Evolutionary conservation across 2,113 vertebrate species (phyloP).

Genomic region (Mesoclemmys tuberculata): DNA sequence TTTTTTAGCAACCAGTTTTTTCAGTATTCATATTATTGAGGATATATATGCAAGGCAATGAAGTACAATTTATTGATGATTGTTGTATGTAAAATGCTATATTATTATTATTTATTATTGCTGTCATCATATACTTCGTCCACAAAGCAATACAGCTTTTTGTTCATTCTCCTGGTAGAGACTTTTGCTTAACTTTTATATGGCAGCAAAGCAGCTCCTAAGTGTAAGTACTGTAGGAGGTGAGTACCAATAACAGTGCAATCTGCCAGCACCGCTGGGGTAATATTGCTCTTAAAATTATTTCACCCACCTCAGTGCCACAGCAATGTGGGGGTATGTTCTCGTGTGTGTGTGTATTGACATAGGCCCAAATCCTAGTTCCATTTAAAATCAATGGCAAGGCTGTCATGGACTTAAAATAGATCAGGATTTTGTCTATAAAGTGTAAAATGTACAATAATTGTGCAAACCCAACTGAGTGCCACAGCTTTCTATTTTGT

Average conservation of each 20-base stretch:
- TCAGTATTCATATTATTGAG: not conserved
- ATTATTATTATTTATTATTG: not conserved
- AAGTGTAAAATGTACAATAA: not conserved
- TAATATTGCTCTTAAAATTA: not conserved
- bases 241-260: not conserved
- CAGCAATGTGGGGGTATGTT: not conserved
- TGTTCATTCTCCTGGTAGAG: not conserved
- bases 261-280: not conserved
- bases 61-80: not conserved
- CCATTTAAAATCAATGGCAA: not conserved
- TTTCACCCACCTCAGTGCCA: not conserved
- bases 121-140: not conserved
- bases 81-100: not conserved
- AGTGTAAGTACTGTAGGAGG: not conserved
- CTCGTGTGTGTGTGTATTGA: fast-evolving
- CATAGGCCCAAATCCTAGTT: not conserved
- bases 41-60: not conserved
- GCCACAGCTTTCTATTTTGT: not conserved
- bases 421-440: not conserved
- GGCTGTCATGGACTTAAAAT: not conserved
- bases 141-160: not conserved
- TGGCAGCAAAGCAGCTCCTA: fast-evolving
- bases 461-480: not conserved
- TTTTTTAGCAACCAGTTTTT: not conserved
- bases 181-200: not conserved